Conservation (phyloP, 2,797 vertebrate genomes). For the Acanthornis magna region DNA sequence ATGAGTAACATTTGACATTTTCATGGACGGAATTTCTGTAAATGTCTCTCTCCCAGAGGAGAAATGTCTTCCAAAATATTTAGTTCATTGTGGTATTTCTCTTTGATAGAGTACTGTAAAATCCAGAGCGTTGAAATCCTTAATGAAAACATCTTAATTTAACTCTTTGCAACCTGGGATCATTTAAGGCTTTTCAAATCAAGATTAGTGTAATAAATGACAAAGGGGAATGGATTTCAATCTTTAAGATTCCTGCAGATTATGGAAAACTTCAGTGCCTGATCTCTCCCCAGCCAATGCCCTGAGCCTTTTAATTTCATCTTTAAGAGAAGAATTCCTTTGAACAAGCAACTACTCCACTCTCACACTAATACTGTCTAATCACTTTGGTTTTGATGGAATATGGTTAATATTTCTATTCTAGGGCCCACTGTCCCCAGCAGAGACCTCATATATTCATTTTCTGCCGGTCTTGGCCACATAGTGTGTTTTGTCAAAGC, state of each 20-base stretch:
- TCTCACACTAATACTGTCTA: background rate
- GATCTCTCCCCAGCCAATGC: background rate
- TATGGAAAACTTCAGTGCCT: background rate
- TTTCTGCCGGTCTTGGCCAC: background rate
- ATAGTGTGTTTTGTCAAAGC: background rate
- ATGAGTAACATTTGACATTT: constrained; percentile 81
- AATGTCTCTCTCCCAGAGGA: constrained; percentile 67
- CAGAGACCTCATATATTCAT: background rate
- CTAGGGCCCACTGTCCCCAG: background rate
- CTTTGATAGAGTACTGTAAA: constrained; percentile 62
- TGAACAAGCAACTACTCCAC: background rate
- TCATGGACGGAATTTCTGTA: constrained; percentile 59
- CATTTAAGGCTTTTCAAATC: background rate
- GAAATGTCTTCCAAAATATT: constrained; percentile 66
- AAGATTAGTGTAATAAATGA: background rate
- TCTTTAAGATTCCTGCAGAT: background rate
- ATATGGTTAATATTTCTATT: background rate
- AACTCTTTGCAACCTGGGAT: constrained; percentile 43
- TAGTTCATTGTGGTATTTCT: constrained; percentile 55
- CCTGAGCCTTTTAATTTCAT: background rate
- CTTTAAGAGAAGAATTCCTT: background rate
- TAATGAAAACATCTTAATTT: constrained; percentile 54
- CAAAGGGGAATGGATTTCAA: background rate
- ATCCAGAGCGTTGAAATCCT: constrained; percentile 10
- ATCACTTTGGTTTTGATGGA: background rate